Conservation (phyloP, 2,797 vertebrate genomes). For the Mallotus villosus region DNA sequence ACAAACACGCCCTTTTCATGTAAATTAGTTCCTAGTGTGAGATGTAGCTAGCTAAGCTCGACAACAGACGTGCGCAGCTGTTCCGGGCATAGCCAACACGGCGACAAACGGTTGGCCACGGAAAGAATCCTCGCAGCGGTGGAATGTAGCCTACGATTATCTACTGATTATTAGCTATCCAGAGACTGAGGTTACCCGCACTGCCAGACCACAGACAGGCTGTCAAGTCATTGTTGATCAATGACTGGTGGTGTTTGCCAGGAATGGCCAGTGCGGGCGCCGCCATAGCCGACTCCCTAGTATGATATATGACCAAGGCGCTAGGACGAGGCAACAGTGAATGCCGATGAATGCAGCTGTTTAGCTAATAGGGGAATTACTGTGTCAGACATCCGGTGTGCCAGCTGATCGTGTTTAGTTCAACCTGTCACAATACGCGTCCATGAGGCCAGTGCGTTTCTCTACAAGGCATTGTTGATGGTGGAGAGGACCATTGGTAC, state of each 20-base stretch:
- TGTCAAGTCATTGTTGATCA: slow-evolving; percentile 28
- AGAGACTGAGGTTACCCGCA: slow-evolving; percentile 32
- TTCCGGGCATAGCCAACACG: slow-evolving; percentile 36
- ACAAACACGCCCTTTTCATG: slow-evolving; percentile 27
- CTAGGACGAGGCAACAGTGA: too few relatives aligned
- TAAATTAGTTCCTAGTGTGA: background rate
- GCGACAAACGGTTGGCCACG: slow-evolving; percentile 29
- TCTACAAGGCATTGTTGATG: slow-evolving; percentile 27
- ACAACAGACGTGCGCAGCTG: slow-evolving; percentile 57
- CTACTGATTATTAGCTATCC: slow-evolving; percentile 9
- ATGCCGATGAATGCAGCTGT: too few relatives aligned
- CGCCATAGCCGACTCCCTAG: background rate
- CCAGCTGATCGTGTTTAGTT: too few relatives aligned
- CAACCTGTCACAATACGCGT: background rate
- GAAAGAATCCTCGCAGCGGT: background rate
- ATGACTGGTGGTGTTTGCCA: slow-evolving; percentile 17
- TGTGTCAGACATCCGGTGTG: background rate
- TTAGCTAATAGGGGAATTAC: too few relatives aligned
- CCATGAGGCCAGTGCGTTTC: background rate
- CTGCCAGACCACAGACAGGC: slow-evolving; percentile 8
- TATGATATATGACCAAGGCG: background rate
- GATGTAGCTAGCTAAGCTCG: slow-evolving; percentile 11
- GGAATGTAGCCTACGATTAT: slow-evolving; percentile 18
- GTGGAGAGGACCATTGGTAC: slow-evolving; percentile 28
- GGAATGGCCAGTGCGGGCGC: slow-evolving; percentile 22